phyloP scores from a whole-genome alignment of 2,797 vertebrate genomes.

The Arctocebus calabarensis region DNA sequence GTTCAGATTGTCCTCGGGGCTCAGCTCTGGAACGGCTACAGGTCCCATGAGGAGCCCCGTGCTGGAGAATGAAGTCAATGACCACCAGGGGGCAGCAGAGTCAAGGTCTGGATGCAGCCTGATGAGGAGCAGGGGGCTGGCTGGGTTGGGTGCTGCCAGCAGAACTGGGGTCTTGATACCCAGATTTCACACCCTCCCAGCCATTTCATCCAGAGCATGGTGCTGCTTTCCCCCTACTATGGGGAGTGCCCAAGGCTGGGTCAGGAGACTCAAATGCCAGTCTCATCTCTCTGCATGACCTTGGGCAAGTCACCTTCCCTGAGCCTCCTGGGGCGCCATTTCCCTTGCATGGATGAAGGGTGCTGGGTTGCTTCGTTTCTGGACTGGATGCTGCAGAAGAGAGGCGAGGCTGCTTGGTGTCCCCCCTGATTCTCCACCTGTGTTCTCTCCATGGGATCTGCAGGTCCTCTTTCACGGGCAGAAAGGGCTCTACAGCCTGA shows the following conservation, averaged over 20 bases:
- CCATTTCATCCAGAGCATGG: too few relatives aligned
- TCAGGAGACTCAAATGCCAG: fast-evolving
- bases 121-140: fast-evolving
- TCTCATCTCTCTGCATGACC: background rate
- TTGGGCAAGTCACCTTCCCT: background rate
- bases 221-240: fast-evolving
- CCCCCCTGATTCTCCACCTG: too few relatives aligned
- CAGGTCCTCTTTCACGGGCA: background rate
- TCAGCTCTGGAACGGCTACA: background rate
- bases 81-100: conserved; percentile 75
- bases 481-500: background rate
- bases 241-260: background rate
- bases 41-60: background rate
- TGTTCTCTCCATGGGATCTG: too few relatives aligned
- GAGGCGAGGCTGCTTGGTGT: background rate
- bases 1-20: fast-evolving
- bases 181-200: background rate
- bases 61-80: background rate
- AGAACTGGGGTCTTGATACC: background rate
- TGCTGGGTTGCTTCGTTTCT: background rate
- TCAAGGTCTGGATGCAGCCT: background rate
- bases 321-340: background rate
- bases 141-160: fast-evolving
- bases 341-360: background rate
- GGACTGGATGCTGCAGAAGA: background rate